Evolutionary conservation across 2,888 invertebrate species (phyloP).

Genomic region (Xanthorhoe spadicearia): DNA sequence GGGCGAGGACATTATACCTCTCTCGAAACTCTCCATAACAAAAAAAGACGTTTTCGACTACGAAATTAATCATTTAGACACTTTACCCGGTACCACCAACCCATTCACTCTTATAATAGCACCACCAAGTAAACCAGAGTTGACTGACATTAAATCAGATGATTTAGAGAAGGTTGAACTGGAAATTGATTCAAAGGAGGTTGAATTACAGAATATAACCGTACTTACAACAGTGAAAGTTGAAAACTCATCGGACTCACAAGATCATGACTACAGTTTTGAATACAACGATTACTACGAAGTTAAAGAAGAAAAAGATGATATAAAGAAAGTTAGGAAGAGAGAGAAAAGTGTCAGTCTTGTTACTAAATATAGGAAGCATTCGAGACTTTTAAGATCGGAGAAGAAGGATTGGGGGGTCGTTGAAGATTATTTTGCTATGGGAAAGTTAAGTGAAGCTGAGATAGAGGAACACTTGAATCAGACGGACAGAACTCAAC

Average conservation of each 20-base stretch:
- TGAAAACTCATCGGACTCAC: slow-evolving; percentile 9
- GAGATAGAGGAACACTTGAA: slow-evolving; percentile 27
- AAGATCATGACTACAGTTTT: slow-evolving; percentile 5
- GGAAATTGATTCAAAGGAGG: not conserved
- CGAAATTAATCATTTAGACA: slow-evolving; percentile 27
- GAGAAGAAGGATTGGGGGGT: slow-evolving; percentile 41
- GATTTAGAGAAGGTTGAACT: slow-evolving; percentile 5
- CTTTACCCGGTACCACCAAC: not conserved
- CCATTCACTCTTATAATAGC: not conserved
- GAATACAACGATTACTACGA: slow-evolving; percentile 15
- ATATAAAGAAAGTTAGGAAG: slow-evolving; percentile 15
- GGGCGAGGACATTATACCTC: slow-evolving; percentile 18
- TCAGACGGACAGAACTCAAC: slow-evolving; percentile 23
- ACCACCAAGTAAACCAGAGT: not conserved
- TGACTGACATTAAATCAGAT: not conserved
- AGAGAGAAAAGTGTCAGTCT: slow-evolving; percentile 33
- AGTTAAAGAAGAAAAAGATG: slow-evolving; percentile 10
- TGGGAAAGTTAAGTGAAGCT: slow-evolving; percentile 12
- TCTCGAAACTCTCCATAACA: slow-evolving; percentile 33
- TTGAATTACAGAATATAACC: slow-evolving; percentile 1
- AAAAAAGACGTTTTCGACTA: slow-evolving; percentile 33
- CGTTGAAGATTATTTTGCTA: slow-evolving; percentile 24
- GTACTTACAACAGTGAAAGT: slow-evolving; percentile 19
- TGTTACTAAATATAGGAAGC: slow-evolving; percentile 34
- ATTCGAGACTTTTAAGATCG: slow-evolving; percentile 19